Conservation (phyloP, 2,797 vertebrate species). For the Liparis tanakae region DNA sequence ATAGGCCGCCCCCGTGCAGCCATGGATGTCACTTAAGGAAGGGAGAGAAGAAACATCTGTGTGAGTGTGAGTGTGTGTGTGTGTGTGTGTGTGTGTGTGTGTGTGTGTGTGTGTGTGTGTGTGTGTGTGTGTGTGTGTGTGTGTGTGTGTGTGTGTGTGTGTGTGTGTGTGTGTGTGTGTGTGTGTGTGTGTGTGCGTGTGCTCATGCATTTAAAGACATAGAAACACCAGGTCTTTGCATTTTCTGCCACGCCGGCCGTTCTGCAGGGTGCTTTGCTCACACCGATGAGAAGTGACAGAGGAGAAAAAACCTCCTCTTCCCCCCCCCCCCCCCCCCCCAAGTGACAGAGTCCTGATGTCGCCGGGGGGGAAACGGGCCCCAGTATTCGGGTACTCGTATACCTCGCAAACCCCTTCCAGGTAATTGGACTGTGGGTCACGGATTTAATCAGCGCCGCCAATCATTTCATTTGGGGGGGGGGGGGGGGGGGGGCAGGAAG, state of each 20-base stretch:
- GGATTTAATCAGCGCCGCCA: too few relatives aligned
- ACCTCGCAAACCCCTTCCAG: constrained; percentile 52
- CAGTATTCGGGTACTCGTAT: constrained; percentile 70
- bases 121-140: too few relatives aligned
- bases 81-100: too few relatives aligned
- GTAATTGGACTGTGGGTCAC: too few relatives aligned
- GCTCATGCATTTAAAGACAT: too few relatives aligned
- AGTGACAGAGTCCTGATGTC: constrained; percentile 73
- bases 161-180: too few relatives aligned
- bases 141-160: neutral
- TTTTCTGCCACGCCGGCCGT: too few relatives aligned
- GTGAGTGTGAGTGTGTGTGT: neutral
- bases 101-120: too few relatives aligned
- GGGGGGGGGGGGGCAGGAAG: constrained; percentile 39
- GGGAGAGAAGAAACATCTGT: neutral
- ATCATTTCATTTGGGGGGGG: too few relatives aligned
- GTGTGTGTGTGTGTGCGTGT: too few relatives aligned
- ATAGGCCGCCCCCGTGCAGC: constrained; percentile 42
- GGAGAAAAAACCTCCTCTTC: constrained; percentile 67
- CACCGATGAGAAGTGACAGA: constrained; percentile 75
- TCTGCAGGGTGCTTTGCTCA: constrained; percentile 18
- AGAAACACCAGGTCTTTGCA: too few relatives aligned
- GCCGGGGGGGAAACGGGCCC: constrained; percentile 60
- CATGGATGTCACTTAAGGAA: constrained; percentile 19
- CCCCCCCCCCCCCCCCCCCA: too few relatives aligned